These are phyloP conservation scores for Resseliella maxima DNA, from an alignment of 2,888 invertebrate species.

Conservation along the genomic window DNA sequence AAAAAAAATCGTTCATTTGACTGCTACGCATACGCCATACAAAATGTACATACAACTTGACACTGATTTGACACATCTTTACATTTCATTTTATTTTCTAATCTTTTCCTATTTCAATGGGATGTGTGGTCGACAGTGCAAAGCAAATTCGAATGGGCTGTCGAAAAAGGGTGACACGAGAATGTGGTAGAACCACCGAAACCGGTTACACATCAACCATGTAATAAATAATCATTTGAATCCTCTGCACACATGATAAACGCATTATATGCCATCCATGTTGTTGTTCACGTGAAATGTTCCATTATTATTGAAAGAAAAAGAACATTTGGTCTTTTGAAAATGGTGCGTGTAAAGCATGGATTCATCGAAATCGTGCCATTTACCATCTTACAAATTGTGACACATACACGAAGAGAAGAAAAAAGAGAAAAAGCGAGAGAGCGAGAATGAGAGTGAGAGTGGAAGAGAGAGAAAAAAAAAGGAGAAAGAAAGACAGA, in stretches of 20 bases:
- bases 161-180: not conserved
- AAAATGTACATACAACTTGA: not conserved
- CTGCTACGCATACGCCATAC: not conserved
- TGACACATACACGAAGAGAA: too few relatives aligned
- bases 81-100: slow-evolving; percentile 31
- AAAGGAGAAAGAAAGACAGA: too few relatives aligned
- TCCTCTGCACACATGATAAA: slow-evolving; percentile 5
- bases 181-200: not conserved
- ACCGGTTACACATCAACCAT: not conserved
- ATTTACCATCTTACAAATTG: not conserved
- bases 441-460: too few relatives aligned
- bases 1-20: not conserved
- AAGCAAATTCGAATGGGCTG: not conserved
- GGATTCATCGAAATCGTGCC: not conserved
- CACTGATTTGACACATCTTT: slow-evolving; percentile 41
- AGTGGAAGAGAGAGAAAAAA: too few relatives aligned
- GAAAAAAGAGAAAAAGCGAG: too few relatives aligned
- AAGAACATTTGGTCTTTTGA: not conserved
- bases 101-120: slow-evolving; percentile 6
- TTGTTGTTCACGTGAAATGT: slow-evolving; percentile 1
- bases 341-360: not conserved
- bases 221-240: slow-evolving; percentile 31
- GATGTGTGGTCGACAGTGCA: not conserved
- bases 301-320: slow-evolving; percentile 39
- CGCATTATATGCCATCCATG: slow-evolving; percentile 5